A percentile compares a stretch with the other conserved stretches of the same genome.
These are phyloP conservation scores for Stenoptilia bipunctidactyla DNA, from an alignment of 2,888 invertebrate genomes.

Conservation along the genomic window DNA sequence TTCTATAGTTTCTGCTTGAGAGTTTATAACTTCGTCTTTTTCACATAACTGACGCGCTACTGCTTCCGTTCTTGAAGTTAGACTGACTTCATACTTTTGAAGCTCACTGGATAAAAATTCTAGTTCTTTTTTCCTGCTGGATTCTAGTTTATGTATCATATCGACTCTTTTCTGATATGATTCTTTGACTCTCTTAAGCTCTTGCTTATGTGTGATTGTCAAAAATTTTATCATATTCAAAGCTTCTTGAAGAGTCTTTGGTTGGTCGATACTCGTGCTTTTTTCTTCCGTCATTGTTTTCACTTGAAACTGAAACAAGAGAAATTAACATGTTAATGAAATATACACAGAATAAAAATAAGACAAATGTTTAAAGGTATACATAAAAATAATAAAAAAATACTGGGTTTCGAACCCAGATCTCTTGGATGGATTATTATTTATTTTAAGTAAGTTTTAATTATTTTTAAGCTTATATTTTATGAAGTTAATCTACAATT, in stretches of 20 bases:
- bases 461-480: no score
- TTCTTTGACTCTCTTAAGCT: slow-evolving; percentile 47
- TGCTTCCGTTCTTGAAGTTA: slow-evolving; percentile 46
- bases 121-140: slow-evolving; percentile 53
- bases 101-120: slow-evolving; percentile 57
- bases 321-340: not conserved
- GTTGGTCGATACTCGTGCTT: slow-evolving; percentile 44
- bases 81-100: slow-evolving; percentile 56
- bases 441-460: no score
- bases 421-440: no score
- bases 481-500: no score
- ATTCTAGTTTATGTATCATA: slow-evolving; percentile 52
- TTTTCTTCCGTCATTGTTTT: slow-evolving; percentile 28
- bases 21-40: slow-evolving; percentile 51
- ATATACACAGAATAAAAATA: no score
- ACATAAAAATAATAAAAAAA: no score
- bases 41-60: slow-evolving; percentile 50
- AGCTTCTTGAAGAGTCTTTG: slow-evolving; percentile 55
- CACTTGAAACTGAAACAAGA: not conserved
- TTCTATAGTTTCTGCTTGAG: slow-evolving; percentile 44
- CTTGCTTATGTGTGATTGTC: slow-evolving; percentile 56
- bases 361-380: no score
- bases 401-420: no score
- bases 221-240: slow-evolving; percentile 60
- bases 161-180: slow-evolving; percentile 45